These are phyloP conservation scores for Tenebrio molitor DNA, from an alignment of 1,140 invertebrate species.

Conservation along the genomic window DNA sequence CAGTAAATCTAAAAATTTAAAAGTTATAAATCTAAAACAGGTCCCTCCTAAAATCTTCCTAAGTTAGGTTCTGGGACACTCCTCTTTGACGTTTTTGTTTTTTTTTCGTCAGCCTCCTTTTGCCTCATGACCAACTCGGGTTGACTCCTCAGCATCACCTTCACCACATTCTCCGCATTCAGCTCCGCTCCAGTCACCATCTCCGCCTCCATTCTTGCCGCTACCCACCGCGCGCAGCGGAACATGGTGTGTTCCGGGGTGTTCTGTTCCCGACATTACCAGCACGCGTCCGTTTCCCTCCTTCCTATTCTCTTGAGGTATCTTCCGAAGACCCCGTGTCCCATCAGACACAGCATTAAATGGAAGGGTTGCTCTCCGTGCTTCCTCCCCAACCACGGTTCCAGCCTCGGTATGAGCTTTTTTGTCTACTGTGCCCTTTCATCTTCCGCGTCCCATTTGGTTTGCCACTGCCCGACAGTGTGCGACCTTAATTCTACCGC, in stretches of 20 bases:
- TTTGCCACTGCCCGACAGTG: neutral
- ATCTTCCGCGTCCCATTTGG: neutral
- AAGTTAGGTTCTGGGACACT: no score
- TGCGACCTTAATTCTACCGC: no score
- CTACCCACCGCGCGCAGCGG: neutral
- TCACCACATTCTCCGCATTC: neutral
- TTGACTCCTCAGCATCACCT: neutral
- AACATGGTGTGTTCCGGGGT: slow-evolving; percentile 37
- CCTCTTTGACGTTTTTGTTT: no score
- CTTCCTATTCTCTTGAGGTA: slow-evolving; percentile 19
- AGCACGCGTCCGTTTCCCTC: neutral
- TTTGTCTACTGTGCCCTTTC: slow-evolving; percentile 23
- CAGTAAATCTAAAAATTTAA: no score
- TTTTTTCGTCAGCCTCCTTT: no score
- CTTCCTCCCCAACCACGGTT: slow-evolving; percentile 44
- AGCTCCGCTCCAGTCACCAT: neutral
- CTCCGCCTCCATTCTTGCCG: neutral
- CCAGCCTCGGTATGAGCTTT: slow-evolving; percentile 38
- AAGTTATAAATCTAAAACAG: no score
- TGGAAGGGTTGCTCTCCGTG: slow-evolving; percentile 51
- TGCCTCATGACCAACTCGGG: no score
- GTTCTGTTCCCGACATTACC: slow-evolving; percentile 14
- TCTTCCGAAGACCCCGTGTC: slow-evolving; percentile 56
- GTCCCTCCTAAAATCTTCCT: no score
- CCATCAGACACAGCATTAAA: slow-evolving; percentile 57